Evolutionary conservation across 2,113 vertebrate genomes (phyloP).

Genomic region (Ploceus nigricollis): DNA sequence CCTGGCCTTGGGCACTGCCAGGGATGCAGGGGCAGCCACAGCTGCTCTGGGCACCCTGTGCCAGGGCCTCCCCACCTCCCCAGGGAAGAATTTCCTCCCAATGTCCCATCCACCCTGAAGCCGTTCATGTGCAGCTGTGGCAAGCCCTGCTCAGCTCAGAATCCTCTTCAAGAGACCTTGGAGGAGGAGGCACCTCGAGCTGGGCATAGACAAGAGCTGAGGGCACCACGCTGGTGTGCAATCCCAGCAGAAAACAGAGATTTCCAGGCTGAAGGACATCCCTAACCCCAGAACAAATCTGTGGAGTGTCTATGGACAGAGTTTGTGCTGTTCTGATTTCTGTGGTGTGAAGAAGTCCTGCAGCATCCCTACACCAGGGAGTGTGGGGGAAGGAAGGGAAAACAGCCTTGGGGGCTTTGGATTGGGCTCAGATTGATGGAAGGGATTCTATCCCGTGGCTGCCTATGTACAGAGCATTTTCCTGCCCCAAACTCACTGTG

Average conservation of each 20-base stretch:
- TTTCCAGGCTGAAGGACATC: neutral
- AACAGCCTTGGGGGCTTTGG: neutral
- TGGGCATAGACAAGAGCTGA: no score
- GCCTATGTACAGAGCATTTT: neutral
- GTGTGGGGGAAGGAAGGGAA: accelerated
- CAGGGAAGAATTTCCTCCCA: accelerated
- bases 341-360: neutral
- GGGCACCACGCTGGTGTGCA: accelerated
- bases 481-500: neutral
- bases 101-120: accelerated
- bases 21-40: neutral
- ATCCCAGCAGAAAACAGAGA: neutral
- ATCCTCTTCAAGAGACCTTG: accelerated
- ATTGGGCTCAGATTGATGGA: neutral
- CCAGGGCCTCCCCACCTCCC: neutral
- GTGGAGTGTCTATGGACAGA: accelerated
- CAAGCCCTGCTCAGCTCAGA: neutral
- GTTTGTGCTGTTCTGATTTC: neutral
- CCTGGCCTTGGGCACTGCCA: neutral
- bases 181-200: neutral
- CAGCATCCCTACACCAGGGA: accelerated
- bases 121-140: neutral
- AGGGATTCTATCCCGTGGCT: neutral
- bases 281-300: neutral
- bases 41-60: neutral